Base-by-base conservation (phyloP, 2,888 invertebrate species). In the Acanthopleura granulata region DNA sequence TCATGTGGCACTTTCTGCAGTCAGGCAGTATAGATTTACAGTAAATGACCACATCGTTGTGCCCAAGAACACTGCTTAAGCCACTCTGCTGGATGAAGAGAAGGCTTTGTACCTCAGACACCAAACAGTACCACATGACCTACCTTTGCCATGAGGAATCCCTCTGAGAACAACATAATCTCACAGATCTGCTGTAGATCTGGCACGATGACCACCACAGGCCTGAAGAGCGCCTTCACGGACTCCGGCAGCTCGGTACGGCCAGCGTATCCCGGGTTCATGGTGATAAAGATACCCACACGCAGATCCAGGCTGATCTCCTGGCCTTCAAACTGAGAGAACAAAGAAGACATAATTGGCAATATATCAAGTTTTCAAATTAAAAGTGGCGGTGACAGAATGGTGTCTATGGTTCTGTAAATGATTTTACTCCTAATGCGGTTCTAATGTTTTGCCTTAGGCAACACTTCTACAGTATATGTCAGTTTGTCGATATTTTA, bases 201-300 rank as follows among this genome's bases (percentile, higher is more conserved):
- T 0, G 97, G 97, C 66, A 96, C 93, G 77, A 97, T 96, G 89
- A 97, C 97, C 0, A 96, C 96, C 1, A 97, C 97, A 0, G 97
- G 97, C 15, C 97, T 92, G 90, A 97, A 97, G 49, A 97, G 91
- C 0, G 96, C 95, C 89, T 97, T 97, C 12, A 97, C 96, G 11
- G 90, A 91, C 90, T 97, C 97, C 0, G 97, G 97, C 49, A 98
- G 91, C 87, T 97, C 97, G 0, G 96, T 97, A 75, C 97, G 93
- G 0, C 97, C 96, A 0, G 96, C 96, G 87, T 97, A 97, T 0
- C 97, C 97, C 0, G 97, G 97, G 92, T 97, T 97, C 96, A 97
- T 97, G 0, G 97, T 97, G 75, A 97, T 96, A 91, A 97, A 98
- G 79, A 97, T 95, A 0, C 97, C 97, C 22, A 97, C 95, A 91